Percentiles rank a stretch among this genome's conserved stretches.
These are phyloP conservation scores for Chydorus sphaericus DNA, from an alignment of 2,888 invertebrate species.

Conservation along the genomic window DNA sequence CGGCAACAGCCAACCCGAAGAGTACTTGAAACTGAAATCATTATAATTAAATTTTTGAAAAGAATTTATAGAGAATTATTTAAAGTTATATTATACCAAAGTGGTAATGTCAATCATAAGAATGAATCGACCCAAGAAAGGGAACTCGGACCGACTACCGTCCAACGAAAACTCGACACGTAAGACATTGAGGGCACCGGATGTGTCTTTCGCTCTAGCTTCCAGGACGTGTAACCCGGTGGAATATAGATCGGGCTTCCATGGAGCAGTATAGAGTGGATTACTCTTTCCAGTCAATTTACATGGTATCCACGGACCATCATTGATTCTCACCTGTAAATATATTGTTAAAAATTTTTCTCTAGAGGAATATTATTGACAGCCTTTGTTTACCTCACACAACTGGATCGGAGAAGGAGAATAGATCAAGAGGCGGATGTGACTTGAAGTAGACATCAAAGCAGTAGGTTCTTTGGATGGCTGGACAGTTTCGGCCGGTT, in stretches of 20 bases:
- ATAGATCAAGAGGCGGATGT: conserved; percentile 36
- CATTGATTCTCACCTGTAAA: conserved; percentile 53
- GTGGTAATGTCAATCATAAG: conserved; percentile 60
- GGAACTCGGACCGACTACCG: conserved; percentile 48
- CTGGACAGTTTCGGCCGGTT: conserved; percentile 57
- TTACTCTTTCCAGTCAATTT: conserved; percentile 36
- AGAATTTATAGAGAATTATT: conserved; percentile 5
- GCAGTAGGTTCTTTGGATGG: conserved; percentile 56
- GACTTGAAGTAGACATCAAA: conserved; percentile 50
- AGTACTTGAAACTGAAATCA: not conserved
- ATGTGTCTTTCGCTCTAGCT: conserved; percentile 22
- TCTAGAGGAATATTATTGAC: not conserved
- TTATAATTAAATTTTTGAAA: conserved; percentile 4
- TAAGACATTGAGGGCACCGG: conserved; percentile 26
- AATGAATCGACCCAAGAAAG: conserved; percentile 49
- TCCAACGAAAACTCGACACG: conserved; percentile 66
- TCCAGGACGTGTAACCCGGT: conserved; percentile 45
- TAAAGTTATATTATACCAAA: conserved; percentile 38
- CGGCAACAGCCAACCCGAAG: not conserved
- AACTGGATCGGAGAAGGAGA: conserved; percentile 22
- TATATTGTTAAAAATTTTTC: not conserved
- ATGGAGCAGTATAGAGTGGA: conserved; percentile 54
- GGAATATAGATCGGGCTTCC: conserved; percentile 51
- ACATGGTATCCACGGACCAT: conserved; percentile 47
- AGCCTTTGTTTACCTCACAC: not conserved